Evolutionary conservation across 2,113 vertebrate genomes (phyloP), one percentile per base, ranked within the genome.

Genomic region (Megaleporinus macrocephalus): DNA sequence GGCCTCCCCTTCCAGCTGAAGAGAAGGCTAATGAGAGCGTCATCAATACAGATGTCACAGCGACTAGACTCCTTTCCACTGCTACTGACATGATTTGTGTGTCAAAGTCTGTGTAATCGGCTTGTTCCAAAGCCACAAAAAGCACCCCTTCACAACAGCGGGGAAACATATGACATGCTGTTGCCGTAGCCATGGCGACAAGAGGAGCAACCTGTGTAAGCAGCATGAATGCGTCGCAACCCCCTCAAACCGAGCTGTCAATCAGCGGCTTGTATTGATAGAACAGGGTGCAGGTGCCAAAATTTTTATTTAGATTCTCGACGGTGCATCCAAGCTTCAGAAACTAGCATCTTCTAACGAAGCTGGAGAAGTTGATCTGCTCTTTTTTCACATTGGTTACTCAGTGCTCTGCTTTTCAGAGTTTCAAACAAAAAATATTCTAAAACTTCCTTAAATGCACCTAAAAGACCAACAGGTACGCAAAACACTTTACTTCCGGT

Each of bases 101-200:
- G 79, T 53, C 44, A 65, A 49, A 78, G 62, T 53, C 72, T 79
- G 76, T 79, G 77, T 44, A 49, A 69, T 57, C 59, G 63, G 62
- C 33, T 75, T 72, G 57, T 65, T 72, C 78, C 63, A 57, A 87
- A 74, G 77, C 63, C 69, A 61, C 62, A 66, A 33, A 82, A 80
- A 59, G 47, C 66, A 22, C n/a, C 49, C 57, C 61, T 18, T 69
- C 78, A 81, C 69, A 87, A 81, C 70, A 78, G 62, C 22, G 26
- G 61, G 47, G 47, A 72, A 73, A 30, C 73, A 68, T 44, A 80
- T 59, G 62, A 57, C 69, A 78, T 63, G 55, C 51, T 26, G 22
- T 76, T 12, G 51, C 79, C 24, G 84, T 84, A 62, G 76, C 82
- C 79, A 86, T 87, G 82, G 86, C 81, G 36, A 87, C 82, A 26